A percentile compares a stretch with the other conserved stretches of the same genome.
These are phyloP conservation scores for Corapipo altera DNA, from an alignment of 2,113 vertebrate genomes.

Conservation along the genomic window DNA sequence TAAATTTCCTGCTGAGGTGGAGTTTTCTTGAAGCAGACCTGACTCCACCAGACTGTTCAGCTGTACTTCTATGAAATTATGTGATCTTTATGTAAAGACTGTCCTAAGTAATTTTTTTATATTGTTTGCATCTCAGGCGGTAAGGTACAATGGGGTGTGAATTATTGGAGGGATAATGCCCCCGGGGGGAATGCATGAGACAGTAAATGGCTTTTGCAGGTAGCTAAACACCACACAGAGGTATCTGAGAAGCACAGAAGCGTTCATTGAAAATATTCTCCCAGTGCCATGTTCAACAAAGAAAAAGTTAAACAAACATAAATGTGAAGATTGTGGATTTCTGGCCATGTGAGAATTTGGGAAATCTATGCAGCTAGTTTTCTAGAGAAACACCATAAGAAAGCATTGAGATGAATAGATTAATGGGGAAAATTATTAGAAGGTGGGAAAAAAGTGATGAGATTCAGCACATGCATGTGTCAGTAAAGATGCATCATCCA, in stretches of 20 bases:
- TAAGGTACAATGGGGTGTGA: neutral
- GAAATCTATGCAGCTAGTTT: neutral
- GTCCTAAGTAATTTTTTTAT: neutral
- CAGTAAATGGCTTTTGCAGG: neutral
- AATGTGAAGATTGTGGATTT: neutral
- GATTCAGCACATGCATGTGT: neutral
- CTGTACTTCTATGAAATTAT: neutral
- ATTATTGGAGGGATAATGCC: neutral
- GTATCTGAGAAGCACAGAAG: neutral
- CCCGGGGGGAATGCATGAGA: neutral
- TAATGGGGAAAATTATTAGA: neutral
- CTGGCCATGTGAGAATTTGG: neutral
- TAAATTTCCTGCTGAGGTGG: slow-evolving; percentile 19
- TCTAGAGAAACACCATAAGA: neutral
- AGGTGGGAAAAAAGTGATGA: neutral
- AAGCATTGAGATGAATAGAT: neutral
- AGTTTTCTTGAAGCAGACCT: neutral
- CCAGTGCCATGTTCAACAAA: neutral
- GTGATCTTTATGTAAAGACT: neutral
- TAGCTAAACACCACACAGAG: neutral
- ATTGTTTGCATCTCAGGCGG: neutral
- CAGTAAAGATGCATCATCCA: neutral
- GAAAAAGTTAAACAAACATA: neutral
- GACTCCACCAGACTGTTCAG: neutral
- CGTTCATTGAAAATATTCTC: neutral